Percentiles rank a stretch among this genome's conserved stretches.
These are phyloP conservation scores for Alauda arvensis DNA, from an alignment of 2,797 vertebrate genomes.

Conservation along the genomic window DNA sequence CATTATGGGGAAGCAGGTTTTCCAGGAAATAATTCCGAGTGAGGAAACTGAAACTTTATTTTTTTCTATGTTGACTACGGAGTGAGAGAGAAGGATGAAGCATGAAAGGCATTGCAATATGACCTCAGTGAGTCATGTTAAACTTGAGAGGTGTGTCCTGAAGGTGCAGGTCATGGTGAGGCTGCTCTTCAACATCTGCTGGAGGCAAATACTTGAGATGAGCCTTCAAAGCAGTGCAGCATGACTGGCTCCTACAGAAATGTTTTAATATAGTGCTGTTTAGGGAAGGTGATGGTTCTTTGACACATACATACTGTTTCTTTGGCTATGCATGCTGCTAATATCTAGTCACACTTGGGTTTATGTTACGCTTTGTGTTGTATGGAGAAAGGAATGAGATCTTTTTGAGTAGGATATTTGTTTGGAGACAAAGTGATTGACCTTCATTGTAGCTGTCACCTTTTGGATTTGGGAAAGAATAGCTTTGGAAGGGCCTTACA, in stretches of 20 bases:
- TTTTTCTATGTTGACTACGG: neutral
- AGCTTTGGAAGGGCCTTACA: neutral
- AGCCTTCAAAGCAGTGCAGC: neutral
- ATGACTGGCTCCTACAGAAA: neutral
- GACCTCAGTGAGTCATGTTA: neutral
- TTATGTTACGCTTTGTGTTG: neutral
- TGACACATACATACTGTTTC: neutral
- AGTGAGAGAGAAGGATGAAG: neutral
- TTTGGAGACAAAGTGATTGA: neutral
- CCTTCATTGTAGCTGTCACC: neutral
- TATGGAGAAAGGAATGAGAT: neutral
- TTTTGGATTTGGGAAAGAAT: neutral
- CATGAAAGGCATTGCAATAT: fast-evolving
- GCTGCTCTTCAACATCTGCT: neutral
- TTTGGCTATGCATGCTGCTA: neutral
- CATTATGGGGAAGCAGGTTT: neutral
- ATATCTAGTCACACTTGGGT: neutral
- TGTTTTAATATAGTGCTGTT: neutral
- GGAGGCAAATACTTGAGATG: neutral
- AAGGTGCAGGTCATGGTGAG: neutral
- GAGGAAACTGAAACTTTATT: neutral
- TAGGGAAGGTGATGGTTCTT: neutral
- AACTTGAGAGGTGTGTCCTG: neutral
- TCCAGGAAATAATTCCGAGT: neutral
- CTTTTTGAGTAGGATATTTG: neutral